phyloP scores from a whole-genome alignment of 2,888 invertebrate species.

The Chymomyza procnemis region DNA sequence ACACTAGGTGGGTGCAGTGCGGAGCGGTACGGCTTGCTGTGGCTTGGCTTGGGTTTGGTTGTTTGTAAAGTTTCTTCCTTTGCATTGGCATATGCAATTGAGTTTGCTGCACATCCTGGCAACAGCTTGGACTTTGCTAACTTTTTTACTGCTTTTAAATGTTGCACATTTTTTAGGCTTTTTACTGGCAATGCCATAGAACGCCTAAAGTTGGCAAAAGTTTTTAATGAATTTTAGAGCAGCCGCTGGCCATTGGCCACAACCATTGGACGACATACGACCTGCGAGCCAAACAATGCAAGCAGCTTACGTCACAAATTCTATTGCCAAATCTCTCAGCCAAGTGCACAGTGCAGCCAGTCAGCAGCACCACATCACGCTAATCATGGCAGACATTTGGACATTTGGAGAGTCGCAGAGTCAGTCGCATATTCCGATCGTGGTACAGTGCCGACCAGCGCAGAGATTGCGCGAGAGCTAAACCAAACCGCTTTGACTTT shows the following conservation, averaged over 20 bases:
- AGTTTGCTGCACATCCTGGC: conserved; percentile 72
- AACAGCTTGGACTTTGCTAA: conserved; percentile 60
- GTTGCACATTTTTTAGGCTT: conserved; percentile 46
- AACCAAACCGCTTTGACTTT: conserved; percentile 56
- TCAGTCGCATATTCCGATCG: conserved; percentile 8
- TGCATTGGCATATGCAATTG: conserved; percentile 72
- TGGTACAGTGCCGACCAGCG: too few relatives aligned
- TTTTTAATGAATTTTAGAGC: conserved; percentile 72
- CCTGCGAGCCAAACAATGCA: neutral
- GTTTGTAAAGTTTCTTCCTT: neutral
- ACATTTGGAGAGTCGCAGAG: conserved; percentile 10
- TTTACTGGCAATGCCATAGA: conserved; percentile 19
- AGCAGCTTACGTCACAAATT: neutral
- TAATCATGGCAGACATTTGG: conserved; percentile 42
- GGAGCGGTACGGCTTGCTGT: neutral
- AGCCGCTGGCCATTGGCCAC: conserved; percentile 42
- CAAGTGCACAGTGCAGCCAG: neutral
- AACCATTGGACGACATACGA: conserved; percentile 31
- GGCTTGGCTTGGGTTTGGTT: neutral
- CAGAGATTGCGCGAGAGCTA: too few relatives aligned
- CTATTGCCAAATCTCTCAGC: neutral
- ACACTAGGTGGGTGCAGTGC: conserved; percentile 6
- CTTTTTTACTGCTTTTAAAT: conserved; percentile 65
- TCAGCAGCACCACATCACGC: conserved; percentile 51
- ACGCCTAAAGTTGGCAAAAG: conserved; percentile 38